Base-by-base conservation (phyloP, 2,113 vertebrate genomes). In the Prinia subflava region DNA sequence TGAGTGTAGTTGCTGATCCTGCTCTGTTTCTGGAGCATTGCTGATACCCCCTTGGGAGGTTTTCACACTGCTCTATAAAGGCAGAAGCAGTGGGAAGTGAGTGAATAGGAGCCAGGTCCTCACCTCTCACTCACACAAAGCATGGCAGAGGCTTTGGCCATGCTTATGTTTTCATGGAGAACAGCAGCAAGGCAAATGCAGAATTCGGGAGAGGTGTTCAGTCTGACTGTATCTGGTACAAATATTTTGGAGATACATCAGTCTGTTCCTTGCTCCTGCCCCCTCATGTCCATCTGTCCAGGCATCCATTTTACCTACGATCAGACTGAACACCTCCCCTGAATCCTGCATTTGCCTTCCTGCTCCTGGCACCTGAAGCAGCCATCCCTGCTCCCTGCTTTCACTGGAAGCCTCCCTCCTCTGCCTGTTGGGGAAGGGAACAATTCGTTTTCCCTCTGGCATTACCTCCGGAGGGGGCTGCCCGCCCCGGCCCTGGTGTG, bases 341-440 rank as follows among this genome's bases (percentile, higher is more conserved):
- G 33, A 81, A 44, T 74, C n/a, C 37, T 25, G 41, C 0, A 0
- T 59, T 83, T 91, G 19, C 53, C 12, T 55, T 94, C 24, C 50
- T 0, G 0, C 21, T 56, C 37, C 56, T 47, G 0, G 0, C 73
- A 59, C 4, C 0, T n/a, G 77, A 76, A 73, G 49, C 39, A 64
- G 64, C 47, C 35, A 28, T 13, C 65, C 30, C 60, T 27, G 30
- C 50, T 82, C 42, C 57, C 12, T n/a, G 78, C 60, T 75, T 57
- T 62, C 76, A 17, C 42, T 30, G 80, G 55, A 69, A 42, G 37
- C 37, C 50, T n/a, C n/a, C n/a, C n/a, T 83, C 28, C n/a, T 60
- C 41, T 56, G 64, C 15, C 47, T 62, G 13, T 9, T 59, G 55
- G 20, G 33, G 9, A 27, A 76, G 24, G 18, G 23, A 76, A 39